A percentile compares a stretch with the other conserved stretches of the same genome.
phyloP scores from a whole-genome alignment of 2,888 invertebrate species.

The Nipponacmea schrenckii region DNA sequence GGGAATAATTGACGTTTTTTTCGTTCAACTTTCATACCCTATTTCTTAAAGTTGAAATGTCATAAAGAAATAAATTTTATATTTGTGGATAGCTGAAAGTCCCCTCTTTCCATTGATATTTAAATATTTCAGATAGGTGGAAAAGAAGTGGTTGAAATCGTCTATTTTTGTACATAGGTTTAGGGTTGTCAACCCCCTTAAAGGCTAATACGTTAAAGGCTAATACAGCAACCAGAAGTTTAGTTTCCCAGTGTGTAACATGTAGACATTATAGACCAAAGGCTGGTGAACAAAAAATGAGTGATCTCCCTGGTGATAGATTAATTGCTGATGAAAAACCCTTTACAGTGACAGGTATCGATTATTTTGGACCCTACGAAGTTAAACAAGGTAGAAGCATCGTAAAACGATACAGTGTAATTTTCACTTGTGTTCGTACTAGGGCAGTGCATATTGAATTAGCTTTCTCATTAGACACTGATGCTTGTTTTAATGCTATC shows the following conservation, averaged over 20 bases:
- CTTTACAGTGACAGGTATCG: constrained; percentile 23
- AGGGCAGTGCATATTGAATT: constrained; percentile 31
- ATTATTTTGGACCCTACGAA: constrained; percentile 27
- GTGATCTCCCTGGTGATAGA: constrained; percentile 5
- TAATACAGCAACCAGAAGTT: background rate
- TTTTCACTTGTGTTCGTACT: constrained; percentile 28
- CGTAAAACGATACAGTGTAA: constrained; percentile 29
- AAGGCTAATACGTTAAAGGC: no score
- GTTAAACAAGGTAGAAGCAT: constrained; percentile 23
- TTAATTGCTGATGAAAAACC: constrained; percentile 3
- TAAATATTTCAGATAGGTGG: no score
- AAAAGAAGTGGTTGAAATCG: no score
- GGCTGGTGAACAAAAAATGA: constrained; percentile 8
- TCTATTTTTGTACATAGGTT: no score
- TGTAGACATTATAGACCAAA: constrained; percentile 7
- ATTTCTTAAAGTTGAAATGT: no score
- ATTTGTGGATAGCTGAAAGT: no score
- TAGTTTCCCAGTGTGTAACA: constrained; percentile 6
- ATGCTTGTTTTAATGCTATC: constrained; percentile 23
- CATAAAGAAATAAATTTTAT: no score
- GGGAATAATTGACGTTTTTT: no score
- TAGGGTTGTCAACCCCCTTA: no score
- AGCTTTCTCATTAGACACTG: constrained; percentile 22
- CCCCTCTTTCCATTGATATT: no score
- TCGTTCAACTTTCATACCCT: no score